A percentile compares a stretch with the other conserved stretches of the same genome.
These are phyloP conservation scores for Periophthalmus magnuspinnatus DNA, from an alignment of 2,797 vertebrate genomes.

Conservation along the genomic window DNA sequence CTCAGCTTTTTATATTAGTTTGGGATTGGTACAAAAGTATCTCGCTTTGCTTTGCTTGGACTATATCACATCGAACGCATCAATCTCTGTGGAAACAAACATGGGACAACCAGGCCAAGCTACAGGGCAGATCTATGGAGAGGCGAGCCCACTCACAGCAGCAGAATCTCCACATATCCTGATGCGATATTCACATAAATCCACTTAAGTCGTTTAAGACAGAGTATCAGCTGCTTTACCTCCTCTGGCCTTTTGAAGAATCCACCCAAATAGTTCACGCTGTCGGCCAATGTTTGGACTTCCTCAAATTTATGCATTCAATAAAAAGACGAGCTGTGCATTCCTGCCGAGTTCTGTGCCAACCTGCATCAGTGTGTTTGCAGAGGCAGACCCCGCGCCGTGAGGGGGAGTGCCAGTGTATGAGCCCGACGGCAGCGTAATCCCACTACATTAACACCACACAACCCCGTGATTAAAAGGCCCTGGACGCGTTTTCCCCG, in stretches of 20 bases:
- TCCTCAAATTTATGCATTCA: constrained; percentile 65
- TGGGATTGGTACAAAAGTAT: no score
- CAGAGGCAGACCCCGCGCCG: constrained; percentile 41
- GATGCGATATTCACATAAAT: neutral
- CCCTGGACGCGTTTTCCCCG: no score
- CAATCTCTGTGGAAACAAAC: no score
- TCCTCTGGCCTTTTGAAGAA: constrained; percentile 21
- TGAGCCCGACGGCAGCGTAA: constrained; percentile 54
- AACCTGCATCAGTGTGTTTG: constrained; percentile 62
- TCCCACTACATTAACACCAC: constrained; percentile 51
- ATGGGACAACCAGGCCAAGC: no score
- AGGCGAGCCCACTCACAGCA: no score
- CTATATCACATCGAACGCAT: no score
- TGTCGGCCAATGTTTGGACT: constrained; percentile 64
- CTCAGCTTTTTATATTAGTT: no score
- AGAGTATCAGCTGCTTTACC: neutral
- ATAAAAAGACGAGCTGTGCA: constrained; percentile 59
- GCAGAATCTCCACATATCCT: neutral
- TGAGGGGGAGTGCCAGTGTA: constrained; percentile 44
- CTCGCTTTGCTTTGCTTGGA: no score
- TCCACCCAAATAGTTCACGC: constrained; percentile 24
- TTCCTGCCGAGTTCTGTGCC: constrained; percentile 63
- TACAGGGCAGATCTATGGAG: no score
- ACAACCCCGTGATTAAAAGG: constrained; percentile 49
- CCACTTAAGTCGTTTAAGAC: neutral